These are phyloP conservation scores for Cardiocondyla obscurior DNA, from an alignment of 1,140 invertebrate species.

Conservation along the genomic window DNA sequence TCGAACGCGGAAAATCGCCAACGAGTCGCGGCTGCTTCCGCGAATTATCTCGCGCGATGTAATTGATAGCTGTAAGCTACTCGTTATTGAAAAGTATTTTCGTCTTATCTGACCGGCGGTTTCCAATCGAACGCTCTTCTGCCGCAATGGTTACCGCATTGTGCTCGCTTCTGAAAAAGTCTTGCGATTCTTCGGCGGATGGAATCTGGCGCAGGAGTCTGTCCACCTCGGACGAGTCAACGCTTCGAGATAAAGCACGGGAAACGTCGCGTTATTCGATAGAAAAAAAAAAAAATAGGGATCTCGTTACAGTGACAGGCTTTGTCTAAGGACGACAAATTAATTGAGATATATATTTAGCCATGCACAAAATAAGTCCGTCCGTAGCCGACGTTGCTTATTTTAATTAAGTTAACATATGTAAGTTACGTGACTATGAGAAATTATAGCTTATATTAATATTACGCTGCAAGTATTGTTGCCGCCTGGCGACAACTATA, in stretches of 20 bases:
- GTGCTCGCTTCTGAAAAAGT: background rate
- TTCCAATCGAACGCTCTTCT: constrained; percentile 7
- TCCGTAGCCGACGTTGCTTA: background rate
- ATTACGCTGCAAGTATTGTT: background rate
- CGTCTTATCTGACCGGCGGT: no score
- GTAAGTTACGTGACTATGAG: no score
- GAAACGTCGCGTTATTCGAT: constrained; percentile 24
- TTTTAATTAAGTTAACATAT: background rate
- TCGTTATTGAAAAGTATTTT: no score
- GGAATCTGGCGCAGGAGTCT: background rate
- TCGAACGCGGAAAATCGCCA: background rate
- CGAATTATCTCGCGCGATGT: background rate
- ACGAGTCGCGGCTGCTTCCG: background rate
- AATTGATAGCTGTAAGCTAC: background rate
- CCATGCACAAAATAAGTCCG: background rate
- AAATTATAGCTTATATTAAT: no score
- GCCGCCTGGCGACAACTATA: no score
- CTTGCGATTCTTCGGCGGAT: constrained; percentile 19
- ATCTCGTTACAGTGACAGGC: no score
- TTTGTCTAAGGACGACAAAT: no score
- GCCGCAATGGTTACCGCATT: constrained; percentile 12
- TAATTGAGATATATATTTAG: no score
- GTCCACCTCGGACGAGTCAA: background rate
- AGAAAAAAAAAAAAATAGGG: no score
- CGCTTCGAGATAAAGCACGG: constrained; percentile 36